Base-by-base conservation (phyloP, 2,888 invertebrate genomes). In the Stramonita haemastoma region DNA sequence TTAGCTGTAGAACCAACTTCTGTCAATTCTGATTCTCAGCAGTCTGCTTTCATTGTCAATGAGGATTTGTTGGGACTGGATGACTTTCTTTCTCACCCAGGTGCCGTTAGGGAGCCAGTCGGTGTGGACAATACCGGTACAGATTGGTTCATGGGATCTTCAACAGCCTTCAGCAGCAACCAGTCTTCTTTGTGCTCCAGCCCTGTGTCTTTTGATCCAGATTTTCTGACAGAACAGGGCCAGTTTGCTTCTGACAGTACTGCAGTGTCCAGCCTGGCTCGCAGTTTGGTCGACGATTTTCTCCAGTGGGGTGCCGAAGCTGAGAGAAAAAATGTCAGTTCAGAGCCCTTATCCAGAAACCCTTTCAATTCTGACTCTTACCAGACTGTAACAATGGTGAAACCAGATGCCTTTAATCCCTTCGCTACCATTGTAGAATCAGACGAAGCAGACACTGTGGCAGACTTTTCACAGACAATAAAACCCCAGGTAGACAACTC, bases 1-100 rank as follows among this genome's bases (percentile, higher is more conserved):
- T 90, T 94, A 11, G 87, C 89, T 66, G 73, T 89, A 29, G 88
- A 89, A 1, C 85, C 90, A 22, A 34, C 86, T 66, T 90, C 88
- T 73, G 86, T 57, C 83, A 89, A 89, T 36, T 88, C 90, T 70
- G 88, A 87, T 4, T 85, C 90, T 32, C 66, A 90, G 85, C 89
- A 89, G 77, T n/a, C 90, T 36, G 85, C 90, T 34, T 89, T 89
- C 87, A 73, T 92, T 66, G 88, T 94, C n/a, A 93, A 93, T 87
- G 92, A 94, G 87, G 94, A 94, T 91, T 91, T 94, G 0, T 90
- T 94, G 36, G 94, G 93, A 26, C 91, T 95, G 73, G 94, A 93
- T 86, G 93, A 92, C 70, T 92, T 93, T 77, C 89, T 93, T n/a
- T 89, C 91, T 29, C 87, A 90, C 29, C 91, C 92, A 22, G 89